Evolutionary conservation across 2,888 invertebrate genomes (phyloP), one percentile per base, ranked within the genome.

Genomic region (Gasteruption jaculator): DNA sequence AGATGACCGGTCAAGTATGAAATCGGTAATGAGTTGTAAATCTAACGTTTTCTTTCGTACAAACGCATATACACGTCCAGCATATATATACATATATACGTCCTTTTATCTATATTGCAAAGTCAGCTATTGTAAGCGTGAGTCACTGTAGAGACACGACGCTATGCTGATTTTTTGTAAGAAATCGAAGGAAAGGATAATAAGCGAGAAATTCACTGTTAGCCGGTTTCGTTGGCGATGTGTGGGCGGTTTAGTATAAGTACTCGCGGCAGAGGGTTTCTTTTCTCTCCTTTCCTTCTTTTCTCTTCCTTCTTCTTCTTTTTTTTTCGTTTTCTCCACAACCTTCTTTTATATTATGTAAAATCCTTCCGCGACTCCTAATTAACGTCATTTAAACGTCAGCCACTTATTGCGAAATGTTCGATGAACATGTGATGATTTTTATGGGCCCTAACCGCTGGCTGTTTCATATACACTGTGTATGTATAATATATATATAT

Each of bases 11-110:
- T n/a, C n/a, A n/a, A 53, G 52, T 56, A 60, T 61, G 63, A 65
- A 66, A 65, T 66, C 64, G 65, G 62, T 68, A 68, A 68, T 68
- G 66, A 68, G 66, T 64, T 63, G 64, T 63, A 68, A 66, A 68
- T 64, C 65, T 54, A 54, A 53, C 49, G 53, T 52, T 45, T 46
- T 45, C 43, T 49, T 52, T 48, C 45, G 42, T 46, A 48, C 52
- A 50, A 45, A 49, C 42, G 42, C 54, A 48, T 46, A 46, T 46
- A 55, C 56, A 58, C 43, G 46, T 48, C 49, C 49, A 48, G 46
- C 47, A 52, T 42, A 49, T 44, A 41, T 41, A 41, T 40, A 46
- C 46, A 50, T 46, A 48, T 50, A 46, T 46, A 39, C 32, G 31
- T 37, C 32, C 10, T 27, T 25, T 14, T 7, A 16, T 22, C 24